phyloP scores from a whole-genome alignment of 2,888 invertebrate species.

The Ptycholaimellus sp. region DNA sequence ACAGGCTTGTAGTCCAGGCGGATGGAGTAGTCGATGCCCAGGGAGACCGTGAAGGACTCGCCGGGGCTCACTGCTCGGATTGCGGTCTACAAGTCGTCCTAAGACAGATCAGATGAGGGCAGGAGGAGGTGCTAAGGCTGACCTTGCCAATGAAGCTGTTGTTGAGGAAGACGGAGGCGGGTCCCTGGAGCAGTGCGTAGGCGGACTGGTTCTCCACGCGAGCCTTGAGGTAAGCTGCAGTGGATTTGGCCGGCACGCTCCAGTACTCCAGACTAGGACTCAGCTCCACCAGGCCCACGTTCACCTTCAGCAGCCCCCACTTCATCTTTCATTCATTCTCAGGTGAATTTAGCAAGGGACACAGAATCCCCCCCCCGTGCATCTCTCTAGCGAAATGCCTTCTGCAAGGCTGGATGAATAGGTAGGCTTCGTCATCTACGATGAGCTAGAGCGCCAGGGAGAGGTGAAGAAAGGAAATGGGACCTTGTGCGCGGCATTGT shows the following conservation, averaged over 20 bases:
- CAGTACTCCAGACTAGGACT: neutral
- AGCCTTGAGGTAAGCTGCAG: conserved; percentile 15
- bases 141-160: conserved; percentile 14
- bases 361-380: no score
- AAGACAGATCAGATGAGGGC: neutral
- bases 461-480: no score
- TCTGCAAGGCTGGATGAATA: no score
- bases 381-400: no score
- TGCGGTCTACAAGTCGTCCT: conserved; percentile 11
- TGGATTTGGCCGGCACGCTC: conserved; percentile 8
- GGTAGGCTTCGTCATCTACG: no score
- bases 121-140: neutral
- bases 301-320: no score
- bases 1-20: conserved; percentile 27
- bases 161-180: conserved; percentile 15
- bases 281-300: no score
- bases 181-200: conserved; percentile 13
- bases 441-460: no score
- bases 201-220: conserved; percentile 12
- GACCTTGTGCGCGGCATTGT: conserved; percentile 23
- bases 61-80: conserved; percentile 25
- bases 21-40: conserved; percentile 28
- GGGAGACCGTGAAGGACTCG: conserved; percentile 27
- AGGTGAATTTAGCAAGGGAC: no score
- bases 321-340: no score